A percentile compares a stretch with the other conserved stretches of the same genome.
These are phyloP conservation scores for Notarius lentiginosus DNA, from an alignment of 2,113 vertebrate genomes.

Conservation along the genomic window DNA sequence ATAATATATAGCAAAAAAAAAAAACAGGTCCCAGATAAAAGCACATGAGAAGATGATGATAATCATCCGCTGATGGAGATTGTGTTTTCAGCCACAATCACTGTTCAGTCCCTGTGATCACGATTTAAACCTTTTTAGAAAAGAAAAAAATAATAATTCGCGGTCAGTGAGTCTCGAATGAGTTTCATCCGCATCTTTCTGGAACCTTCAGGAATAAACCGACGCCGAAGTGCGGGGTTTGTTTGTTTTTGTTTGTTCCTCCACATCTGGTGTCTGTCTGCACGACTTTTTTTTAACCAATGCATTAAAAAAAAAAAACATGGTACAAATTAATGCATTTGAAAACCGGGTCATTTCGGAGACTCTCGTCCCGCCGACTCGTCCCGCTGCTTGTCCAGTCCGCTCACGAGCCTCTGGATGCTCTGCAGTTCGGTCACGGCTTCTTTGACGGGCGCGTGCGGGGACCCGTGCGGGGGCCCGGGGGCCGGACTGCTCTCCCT, in stretches of 20 bases:
- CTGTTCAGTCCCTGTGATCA: background rate
- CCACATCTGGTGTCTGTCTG: background rate
- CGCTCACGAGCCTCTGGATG: slow-evolving; percentile 82
- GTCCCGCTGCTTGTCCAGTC: slow-evolving; percentile 80
- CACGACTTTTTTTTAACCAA: background rate
- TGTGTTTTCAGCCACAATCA: slow-evolving; percentile 7
- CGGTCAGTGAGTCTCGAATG: background rate
- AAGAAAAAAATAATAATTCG: background rate
- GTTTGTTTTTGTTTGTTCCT: background rate
- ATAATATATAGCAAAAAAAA: slow-evolving; percentile 33
- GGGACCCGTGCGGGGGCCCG: slow-evolving; percentile 73
- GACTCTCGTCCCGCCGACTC: slow-evolving; percentile 73
- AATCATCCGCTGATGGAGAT: slow-evolving; percentile 23
- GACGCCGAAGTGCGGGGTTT: background rate
- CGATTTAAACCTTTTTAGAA: background rate
- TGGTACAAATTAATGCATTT: background rate
- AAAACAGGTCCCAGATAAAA: slow-evolving; percentile 31
- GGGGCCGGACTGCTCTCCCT: slow-evolving; percentile 75
- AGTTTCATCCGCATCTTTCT: slow-evolving; percentile 1
- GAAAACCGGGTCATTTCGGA: slow-evolving; percentile 68
- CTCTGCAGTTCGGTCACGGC: slow-evolving; percentile 81
- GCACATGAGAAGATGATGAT: background rate
- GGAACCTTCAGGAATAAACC: background rate
- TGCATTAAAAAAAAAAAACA: too few species aligned
- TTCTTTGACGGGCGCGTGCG: slow-evolving; percentile 72